Conservation (phyloP, 2,113 vertebrate species). For the Spermophilus dauricus region DNA sequence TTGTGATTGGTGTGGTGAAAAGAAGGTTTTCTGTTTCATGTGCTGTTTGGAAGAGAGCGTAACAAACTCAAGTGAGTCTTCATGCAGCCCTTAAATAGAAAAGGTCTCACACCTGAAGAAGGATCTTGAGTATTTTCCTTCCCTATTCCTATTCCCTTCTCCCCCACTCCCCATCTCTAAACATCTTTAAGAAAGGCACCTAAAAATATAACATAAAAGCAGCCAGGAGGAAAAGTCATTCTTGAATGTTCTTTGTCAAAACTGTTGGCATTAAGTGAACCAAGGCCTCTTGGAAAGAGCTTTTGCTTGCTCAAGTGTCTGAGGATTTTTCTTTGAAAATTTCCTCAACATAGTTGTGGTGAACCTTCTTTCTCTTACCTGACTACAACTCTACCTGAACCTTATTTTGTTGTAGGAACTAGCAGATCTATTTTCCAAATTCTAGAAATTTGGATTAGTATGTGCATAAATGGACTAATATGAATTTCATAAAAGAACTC, state of each 20-base stretch:
- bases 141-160: background rate
- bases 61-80: conserved; percentile 55
- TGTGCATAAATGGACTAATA: background rate
- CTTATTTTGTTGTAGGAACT: conserved; percentile 42
- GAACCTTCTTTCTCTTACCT: conserved; percentile 40
- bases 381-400: background rate
- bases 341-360: conserved; percentile 41
- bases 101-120: conserved; percentile 43
- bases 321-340: conserved; percentile 41
- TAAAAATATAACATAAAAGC: conserved; percentile 61
- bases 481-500: background rate
- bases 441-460: conserved; percentile 55
- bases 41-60: conserved; percentile 50
- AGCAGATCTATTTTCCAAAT: conserved; percentile 61
- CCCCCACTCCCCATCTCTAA: conserved; percentile 25
- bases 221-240: background rate
- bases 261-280: background rate
- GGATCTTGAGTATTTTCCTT: conserved; percentile 41
- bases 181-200: conserved; percentile 59
- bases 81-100: background rate
- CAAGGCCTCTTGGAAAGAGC: background rate
- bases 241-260: conserved; percentile 53
- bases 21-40: conserved; percentile 4
- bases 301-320: conserved; percentile 46
- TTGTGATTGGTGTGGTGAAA: background rate